phyloP scores from a whole-genome alignment of 2,113 vertebrate genomes.

The Heterotis niloticus region DNA sequence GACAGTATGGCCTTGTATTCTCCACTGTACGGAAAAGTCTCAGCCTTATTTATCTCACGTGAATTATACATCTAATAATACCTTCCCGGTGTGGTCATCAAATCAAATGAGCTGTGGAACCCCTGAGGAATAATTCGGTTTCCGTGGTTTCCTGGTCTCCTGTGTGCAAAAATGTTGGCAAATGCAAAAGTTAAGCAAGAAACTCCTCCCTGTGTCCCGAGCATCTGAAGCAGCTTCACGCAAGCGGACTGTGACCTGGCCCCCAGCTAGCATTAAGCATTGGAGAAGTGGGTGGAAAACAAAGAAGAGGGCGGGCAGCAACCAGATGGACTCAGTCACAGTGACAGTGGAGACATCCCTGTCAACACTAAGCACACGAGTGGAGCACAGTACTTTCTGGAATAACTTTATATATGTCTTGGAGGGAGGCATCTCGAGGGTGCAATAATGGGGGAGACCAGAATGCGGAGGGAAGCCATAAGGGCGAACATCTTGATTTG shows the following conservation, averaged over 20 bases:
- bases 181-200: not conserved
- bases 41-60: too few relatives aligned
- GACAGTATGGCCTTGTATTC: too few relatives aligned
- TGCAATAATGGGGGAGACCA: too few relatives aligned
- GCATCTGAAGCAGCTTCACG: constrained; percentile 31
- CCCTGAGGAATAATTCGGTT: not conserved
- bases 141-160: not conserved
- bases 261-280: constrained; percentile 22
- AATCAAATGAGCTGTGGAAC: not conserved
- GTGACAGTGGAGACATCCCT: not conserved
- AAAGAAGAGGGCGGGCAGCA: too few relatives aligned
- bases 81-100: too few relatives aligned
- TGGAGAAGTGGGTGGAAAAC: too few relatives aligned
- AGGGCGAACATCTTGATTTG: too few relatives aligned
- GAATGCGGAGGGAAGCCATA: too few relatives aligned
- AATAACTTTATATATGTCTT: not conserved
- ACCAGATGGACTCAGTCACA: not conserved
- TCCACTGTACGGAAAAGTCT: too few relatives aligned
- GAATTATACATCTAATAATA: too few relatives aligned
- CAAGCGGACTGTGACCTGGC: constrained; percentile 35
- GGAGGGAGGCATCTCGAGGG: too few relatives aligned
- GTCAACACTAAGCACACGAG: not conserved
- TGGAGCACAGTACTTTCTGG: not conserved
- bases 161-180: not conserved
- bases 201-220: not conserved